Conservation (phyloP, 37 sponge, comb jelly and placozoan species). For the Cliona cf. orientalis region DNA sequence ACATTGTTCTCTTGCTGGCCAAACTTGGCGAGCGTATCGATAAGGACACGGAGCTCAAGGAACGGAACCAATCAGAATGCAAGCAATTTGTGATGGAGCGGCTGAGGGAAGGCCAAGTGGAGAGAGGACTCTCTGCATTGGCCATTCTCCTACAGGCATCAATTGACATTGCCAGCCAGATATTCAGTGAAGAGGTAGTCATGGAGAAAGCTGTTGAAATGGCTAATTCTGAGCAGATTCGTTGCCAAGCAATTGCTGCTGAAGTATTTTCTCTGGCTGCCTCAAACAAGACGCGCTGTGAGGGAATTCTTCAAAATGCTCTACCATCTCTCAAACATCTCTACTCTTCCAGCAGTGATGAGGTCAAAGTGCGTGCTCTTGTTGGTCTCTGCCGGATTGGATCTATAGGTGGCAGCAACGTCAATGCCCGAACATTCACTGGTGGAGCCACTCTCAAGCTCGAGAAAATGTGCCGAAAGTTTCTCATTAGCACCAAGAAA, state of each 20-base stretch:
- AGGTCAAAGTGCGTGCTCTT: constrained; percentile 83
- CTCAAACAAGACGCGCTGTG: constrained; percentile 82
- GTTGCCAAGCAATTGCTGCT: constrained; percentile 68
- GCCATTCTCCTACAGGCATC: constrained; percentile 72
- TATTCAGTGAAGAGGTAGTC: constrained; percentile 60
- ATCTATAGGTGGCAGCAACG: constrained; percentile 81
- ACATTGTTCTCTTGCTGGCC: constrained; percentile 70
- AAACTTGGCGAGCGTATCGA: constrained; percentile 57
- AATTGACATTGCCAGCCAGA: constrained; percentile 64
- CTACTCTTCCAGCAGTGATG: constrained; percentile 57
- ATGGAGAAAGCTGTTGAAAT: constrained; percentile 46
- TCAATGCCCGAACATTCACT: constrained; percentile 68
- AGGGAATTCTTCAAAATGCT: constrained; percentile 69
- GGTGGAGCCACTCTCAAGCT: constrained; percentile 73
- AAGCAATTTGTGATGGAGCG: constrained; percentile 43
- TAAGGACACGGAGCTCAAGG: constrained; percentile 19
- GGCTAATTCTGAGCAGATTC: constrained; percentile 60
- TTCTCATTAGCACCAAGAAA: constrained; percentile 61
- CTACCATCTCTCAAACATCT: constrained; percentile 76
- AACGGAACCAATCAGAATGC: constrained; percentile 42
- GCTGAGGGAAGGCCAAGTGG: constrained; percentile 27
- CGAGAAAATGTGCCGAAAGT: constrained; percentile 68
- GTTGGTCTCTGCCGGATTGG: constrained; percentile 93
- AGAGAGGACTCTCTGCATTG: constrained; percentile 68
- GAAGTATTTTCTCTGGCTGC: constrained; percentile 89